phyloP scores from a whole-genome alignment of 2,113 vertebrate species.

The Bujurquina vittata region DNA sequence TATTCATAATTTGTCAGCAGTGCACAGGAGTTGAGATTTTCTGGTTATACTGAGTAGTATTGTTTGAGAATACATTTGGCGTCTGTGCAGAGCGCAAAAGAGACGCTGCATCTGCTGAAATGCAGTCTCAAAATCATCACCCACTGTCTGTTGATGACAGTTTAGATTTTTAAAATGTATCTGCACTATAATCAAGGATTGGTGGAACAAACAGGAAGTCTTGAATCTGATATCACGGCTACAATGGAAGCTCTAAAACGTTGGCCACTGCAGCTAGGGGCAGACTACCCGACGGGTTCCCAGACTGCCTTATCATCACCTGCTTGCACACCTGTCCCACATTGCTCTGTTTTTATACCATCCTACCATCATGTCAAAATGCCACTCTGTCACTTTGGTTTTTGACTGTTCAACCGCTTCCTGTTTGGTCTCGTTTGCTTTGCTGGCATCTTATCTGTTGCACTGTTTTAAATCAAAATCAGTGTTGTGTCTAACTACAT shows the following conservation, averaged over 20 bases:
- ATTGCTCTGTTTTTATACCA: slow-evolving; percentile 1
- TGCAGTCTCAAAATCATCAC: neutral
- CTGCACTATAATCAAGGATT: neutral
- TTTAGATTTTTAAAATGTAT: neutral
- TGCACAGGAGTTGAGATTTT: no score
- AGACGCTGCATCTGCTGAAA: neutral
- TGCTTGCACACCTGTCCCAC: slow-evolving; percentile 8
- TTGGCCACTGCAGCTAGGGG: neutral
- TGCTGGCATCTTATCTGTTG: neutral
- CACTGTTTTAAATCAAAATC: neutral
- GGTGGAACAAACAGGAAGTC: neutral
- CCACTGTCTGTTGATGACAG: no score
- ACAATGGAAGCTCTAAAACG: neutral
- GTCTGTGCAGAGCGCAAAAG: neutral
- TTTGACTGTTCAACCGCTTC: neutral
- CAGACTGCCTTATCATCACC: slow-evolving; percentile 5
- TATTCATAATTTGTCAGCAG: neutral
- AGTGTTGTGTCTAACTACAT: neutral
- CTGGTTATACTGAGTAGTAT: neutral
- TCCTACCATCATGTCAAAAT: neutral
- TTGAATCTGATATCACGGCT: neutral
- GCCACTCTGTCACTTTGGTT: neutral
- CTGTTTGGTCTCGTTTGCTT: neutral
- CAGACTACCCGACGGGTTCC: neutral
- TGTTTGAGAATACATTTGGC: neutral